phyloP scores from a whole-genome alignment of 1,140 invertebrate genomes.

The Aphelenchoides besseyi region DNA sequence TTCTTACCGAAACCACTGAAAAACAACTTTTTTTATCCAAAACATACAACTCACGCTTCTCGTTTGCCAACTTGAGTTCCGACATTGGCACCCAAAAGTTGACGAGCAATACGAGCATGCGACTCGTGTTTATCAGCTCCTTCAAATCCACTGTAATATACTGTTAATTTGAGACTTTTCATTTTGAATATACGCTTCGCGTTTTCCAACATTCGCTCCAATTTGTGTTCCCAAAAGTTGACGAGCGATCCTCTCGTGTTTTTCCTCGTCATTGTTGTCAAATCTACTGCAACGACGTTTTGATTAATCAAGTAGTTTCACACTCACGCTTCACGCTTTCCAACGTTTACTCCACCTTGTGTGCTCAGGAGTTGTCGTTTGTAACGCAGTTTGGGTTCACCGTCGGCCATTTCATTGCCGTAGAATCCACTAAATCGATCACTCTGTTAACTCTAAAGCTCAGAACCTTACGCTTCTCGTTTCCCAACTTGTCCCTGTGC shows the following conservation, averaged over 20 bases:
- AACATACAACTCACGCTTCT: neutral
- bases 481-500: neutral
- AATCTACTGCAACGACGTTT: neutral
- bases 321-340: neutral
- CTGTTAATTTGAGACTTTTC: no score
- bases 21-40: neutral
- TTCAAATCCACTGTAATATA: neutral
- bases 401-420: neutral
- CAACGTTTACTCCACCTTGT: neutral
- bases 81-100: neutral
- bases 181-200: neutral
- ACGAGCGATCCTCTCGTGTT: neutral
- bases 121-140: neutral
- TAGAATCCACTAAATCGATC: neutral
- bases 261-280: neutral
- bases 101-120: neutral
- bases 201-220: neutral
- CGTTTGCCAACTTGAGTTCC: neutral
- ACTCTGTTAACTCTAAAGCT: neutral
- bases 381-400: neutral
- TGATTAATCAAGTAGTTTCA: no score
- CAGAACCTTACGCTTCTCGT: neutral
- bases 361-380: neutral
- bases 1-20: neutral
- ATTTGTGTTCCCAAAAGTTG: neutral